Conservation (phyloP, 2,113 vertebrate genomes). For the Leptobrachium ailaonicum region DNA sequence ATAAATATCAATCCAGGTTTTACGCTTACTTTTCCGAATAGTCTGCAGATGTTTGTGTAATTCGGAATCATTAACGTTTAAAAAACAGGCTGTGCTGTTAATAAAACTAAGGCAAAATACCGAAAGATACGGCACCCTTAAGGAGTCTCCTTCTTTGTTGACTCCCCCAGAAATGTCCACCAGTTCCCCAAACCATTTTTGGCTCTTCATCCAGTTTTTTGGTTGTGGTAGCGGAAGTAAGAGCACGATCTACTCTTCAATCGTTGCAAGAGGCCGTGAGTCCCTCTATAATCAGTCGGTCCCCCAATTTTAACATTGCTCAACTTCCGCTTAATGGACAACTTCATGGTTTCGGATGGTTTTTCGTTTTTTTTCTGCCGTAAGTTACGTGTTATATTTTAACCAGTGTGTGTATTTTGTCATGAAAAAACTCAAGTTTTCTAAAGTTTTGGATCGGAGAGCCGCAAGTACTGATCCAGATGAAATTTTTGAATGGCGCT, state of each 20-base stretch:
- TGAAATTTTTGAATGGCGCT: conserved; percentile 92
- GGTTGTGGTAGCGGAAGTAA: conserved; percentile 69
- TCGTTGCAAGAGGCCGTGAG: conserved; percentile 76
- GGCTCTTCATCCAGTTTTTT: conserved; percentile 86
- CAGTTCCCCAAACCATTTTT: conserved; percentile 85
- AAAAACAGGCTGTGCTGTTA: conserved; percentile 84
- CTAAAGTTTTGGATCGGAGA: conserved; percentile 87
- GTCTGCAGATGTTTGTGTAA: conserved; percentile 70
- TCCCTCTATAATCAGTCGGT: conserved; percentile 78
- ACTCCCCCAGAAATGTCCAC: conserved; percentile 89
- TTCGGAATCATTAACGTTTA: conserved; percentile 86
- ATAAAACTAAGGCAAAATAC: conserved; percentile 88
- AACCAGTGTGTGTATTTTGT: conserved; percentile 88
- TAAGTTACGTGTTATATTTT: conserved; percentile 90
- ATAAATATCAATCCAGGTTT: conserved; percentile 79
- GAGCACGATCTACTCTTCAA: conserved; percentile 87
- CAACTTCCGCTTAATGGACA: conserved; percentile 78
- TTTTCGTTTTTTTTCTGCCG: conserved; percentile 83
- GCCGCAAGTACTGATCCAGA: conserved; percentile 79
- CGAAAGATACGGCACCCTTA: conserved; percentile 74
- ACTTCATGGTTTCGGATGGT: conserved; percentile 86
- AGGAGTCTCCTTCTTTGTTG: conserved; percentile 76
- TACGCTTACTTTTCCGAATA: conserved; percentile 73
- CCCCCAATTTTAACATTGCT: conserved; percentile 94
- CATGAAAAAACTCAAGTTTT: conserved; percentile 82